phyloP scores from a whole-genome alignment of 2,113 vertebrate species.

The Opisthocomus hoazin region DNA sequence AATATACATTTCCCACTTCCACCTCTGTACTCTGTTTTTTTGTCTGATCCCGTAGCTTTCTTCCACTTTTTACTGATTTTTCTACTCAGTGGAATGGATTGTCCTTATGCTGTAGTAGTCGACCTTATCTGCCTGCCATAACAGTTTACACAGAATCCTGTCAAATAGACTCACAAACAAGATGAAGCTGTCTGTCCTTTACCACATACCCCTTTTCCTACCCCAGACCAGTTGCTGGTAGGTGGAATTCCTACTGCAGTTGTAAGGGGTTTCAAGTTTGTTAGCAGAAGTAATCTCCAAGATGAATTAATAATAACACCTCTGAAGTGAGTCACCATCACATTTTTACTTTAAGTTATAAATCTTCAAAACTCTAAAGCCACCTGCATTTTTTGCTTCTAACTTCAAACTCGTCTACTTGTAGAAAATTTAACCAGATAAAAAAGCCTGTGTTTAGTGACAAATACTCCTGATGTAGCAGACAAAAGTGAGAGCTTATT shows the following conservation, averaged over 20 bases:
- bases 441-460: neutral
- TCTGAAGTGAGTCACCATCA: neutral
- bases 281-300: neutral
- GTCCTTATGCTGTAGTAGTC: fast-evolving
- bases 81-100: neutral
- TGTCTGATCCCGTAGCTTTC: fast-evolving
- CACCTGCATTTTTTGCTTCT: neutral
- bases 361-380: neutral
- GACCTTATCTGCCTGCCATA: neutral
- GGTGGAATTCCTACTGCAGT: neutral
- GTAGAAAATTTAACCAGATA: neutral
- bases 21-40: neutral
- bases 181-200: neutral
- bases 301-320: neutral
- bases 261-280: neutral
- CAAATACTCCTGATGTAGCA: neutral
- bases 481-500: neutral
- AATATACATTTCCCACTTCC: neutral
- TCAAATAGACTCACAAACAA: neutral
- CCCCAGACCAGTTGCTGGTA: neutral
- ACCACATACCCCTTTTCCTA: neutral
- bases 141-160: neutral
- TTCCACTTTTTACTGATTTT: neutral
- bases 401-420: neutral
- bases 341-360: neutral